Evolutionary conservation across 2,113 vertebrate genomes (phyloP).

Genomic region (Stigmatopora nigra): DNA sequence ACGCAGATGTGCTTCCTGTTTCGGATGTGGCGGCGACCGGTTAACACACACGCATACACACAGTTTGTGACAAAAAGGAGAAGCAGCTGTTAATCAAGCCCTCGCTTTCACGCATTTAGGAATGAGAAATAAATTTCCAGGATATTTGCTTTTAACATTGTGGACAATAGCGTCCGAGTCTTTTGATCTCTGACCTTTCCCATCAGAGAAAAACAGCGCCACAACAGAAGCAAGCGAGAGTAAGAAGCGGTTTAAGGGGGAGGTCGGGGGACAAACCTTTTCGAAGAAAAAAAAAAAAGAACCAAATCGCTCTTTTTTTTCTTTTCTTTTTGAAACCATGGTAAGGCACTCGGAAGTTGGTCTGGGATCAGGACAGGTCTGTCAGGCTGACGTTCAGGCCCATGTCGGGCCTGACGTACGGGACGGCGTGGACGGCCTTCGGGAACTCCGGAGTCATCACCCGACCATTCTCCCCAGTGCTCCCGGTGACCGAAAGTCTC

Average conservation of each 20-base stretch:
- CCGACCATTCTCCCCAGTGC: conserved; percentile 96
- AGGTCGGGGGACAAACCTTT: neutral
- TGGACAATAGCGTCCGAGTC: conserved; percentile 46
- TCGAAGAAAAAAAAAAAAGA: conserved; percentile 11
- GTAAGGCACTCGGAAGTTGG: conserved; percentile 99
- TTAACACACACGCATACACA: conserved; percentile 8
- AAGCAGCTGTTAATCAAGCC: conserved; percentile 58
- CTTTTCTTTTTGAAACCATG: conserved; percentile 82
- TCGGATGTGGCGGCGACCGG: conserved; percentile 78
- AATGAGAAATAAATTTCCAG: neutral
- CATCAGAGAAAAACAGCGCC: conserved; percentile 15
- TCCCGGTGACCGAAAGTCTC: conserved; percentile 96
- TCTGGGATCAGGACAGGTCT: conserved; percentile 94
- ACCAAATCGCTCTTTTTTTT: conserved; percentile 72
- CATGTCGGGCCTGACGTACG: conserved; percentile 96
- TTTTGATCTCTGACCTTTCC: conserved; percentile 44
- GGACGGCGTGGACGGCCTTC: conserved; percentile 96
- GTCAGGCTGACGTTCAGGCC: conserved; percentile 98
- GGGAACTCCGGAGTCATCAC: conserved; percentile 98
- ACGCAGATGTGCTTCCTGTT: conserved; percentile 95
- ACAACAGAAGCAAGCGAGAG: conserved; percentile 24
- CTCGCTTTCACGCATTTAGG: conserved; percentile 27
- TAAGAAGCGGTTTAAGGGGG: neutral
- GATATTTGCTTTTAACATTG: conserved; percentile 45
- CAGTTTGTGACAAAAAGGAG: conserved; percentile 37